These are phyloP conservation scores for Caerostris darwini DNA, from an alignment of 1,140 invertebrate species.

Conservation along the genomic window DNA sequence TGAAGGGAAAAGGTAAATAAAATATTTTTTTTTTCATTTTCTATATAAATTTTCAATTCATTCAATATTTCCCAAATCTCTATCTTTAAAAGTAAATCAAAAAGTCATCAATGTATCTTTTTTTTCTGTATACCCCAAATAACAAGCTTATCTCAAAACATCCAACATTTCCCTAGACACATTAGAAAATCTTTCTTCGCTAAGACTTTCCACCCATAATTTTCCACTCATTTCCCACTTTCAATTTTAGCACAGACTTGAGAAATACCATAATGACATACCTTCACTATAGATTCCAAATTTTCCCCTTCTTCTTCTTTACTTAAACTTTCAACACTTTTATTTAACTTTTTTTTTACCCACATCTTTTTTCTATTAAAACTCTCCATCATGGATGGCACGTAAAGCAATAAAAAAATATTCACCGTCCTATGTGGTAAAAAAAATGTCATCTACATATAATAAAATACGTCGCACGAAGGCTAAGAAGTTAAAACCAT, in stretches of 20 bases:
- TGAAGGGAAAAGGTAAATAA: no score
- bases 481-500: conserved; percentile 18
- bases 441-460: neutral
- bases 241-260: neutral
- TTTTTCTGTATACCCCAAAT: no score
- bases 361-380: conserved; percentile 26
- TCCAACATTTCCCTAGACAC: no score
- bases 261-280: neutral
- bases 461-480: conserved; percentile 1
- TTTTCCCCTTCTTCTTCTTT: neutral
- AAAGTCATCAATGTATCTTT: no score
- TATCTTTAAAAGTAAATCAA: no score
- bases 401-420: conserved; percentile 23
- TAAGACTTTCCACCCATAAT: neutral
- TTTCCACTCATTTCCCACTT: neutral
- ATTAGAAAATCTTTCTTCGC: neutral
- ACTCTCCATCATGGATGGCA: neutral
- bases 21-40: no score
- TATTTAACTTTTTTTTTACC: neutral
- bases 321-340: neutral
- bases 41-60: no score
- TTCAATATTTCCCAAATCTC: no score
- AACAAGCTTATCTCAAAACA: no score
- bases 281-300: neutral
- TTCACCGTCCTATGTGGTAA: neutral